Conservation (phyloP, 1,140 invertebrate genomes). For the Procambarus virginalis region DNA sequence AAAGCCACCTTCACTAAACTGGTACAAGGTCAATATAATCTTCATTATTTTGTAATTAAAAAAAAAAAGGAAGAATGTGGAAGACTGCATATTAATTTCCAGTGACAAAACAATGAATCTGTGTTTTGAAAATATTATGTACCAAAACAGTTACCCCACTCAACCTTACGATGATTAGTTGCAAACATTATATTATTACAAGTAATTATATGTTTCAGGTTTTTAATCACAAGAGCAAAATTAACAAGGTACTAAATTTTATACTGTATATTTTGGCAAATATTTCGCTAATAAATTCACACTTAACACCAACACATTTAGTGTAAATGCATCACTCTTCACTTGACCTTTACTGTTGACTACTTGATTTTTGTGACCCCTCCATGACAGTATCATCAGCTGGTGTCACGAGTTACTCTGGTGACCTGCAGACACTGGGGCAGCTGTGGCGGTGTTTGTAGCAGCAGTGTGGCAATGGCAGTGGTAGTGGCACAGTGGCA, state of each 20-base stretch:
- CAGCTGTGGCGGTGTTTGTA: conserved; percentile 39
- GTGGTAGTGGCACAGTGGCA: conserved; percentile 27
- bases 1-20: not conserved
- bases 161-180: no score
- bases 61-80: not conserved
- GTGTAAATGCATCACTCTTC: not conserved
- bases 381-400: conserved; percentile 35
- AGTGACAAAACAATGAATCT: not conserved
- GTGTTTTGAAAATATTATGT: not conserved
- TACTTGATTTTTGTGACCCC: not conserved
- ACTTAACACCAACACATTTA: not conserved
- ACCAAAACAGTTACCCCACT: no score
- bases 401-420: conserved; percentile 13
- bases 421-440: conserved; percentile 33
- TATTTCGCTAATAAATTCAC: not conserved
- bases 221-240: no score
- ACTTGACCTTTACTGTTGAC: not conserved
- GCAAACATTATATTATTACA: no score
- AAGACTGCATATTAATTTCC: conserved; percentile 14
- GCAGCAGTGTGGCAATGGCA: conserved; percentile 47
- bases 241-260: no score
- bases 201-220: no score
- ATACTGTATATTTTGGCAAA: not conserved
- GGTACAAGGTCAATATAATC: not conserved
- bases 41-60: not conserved